Evolutionary conservation across 2,113 vertebrate species (phyloP).

Genomic region (Uria aalge): DNA sequence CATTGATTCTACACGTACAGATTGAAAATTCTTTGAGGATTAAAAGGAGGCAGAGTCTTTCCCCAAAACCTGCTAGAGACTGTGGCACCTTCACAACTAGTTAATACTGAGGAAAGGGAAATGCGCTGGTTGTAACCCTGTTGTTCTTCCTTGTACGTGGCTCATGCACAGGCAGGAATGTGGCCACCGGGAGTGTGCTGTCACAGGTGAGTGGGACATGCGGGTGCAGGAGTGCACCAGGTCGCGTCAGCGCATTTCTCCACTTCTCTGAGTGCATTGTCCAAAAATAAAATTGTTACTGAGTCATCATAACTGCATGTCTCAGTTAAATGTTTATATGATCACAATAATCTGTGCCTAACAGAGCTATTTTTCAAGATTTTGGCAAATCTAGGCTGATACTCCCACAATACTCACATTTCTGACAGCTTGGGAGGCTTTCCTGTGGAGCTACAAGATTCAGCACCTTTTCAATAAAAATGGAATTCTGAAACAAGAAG

Average conservation of each 20-base stretch:
- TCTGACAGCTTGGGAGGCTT: not conserved
- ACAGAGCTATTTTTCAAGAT: not conserved
- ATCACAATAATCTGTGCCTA: not conserved
- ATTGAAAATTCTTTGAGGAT: not conserved
- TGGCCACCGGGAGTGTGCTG: not conserved
- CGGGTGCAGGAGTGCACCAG: not conserved
- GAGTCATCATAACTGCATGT: not conserved
- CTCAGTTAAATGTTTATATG: not conserved
- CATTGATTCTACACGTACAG: not conserved
- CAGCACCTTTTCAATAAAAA: not conserved
- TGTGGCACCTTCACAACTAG: not conserved
- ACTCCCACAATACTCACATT: not conserved
- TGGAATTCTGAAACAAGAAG: not conserved
- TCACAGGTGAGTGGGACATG: not conserved
- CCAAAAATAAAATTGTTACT: not conserved
- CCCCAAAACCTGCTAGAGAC: not conserved
- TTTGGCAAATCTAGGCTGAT: not conserved
- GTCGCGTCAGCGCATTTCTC: fast-evolving
- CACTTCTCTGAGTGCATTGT: not conserved
- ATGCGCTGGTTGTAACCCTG: fast-evolving
- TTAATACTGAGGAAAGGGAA: not conserved
- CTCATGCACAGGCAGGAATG: not conserved
- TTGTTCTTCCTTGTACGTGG: not conserved
- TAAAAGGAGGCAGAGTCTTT: not conserved
- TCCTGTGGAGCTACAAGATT: not conserved